Evolutionary conservation across 2,888 invertebrate genomes (phyloP).

Genomic region (Agrypnus murinus): DNA sequence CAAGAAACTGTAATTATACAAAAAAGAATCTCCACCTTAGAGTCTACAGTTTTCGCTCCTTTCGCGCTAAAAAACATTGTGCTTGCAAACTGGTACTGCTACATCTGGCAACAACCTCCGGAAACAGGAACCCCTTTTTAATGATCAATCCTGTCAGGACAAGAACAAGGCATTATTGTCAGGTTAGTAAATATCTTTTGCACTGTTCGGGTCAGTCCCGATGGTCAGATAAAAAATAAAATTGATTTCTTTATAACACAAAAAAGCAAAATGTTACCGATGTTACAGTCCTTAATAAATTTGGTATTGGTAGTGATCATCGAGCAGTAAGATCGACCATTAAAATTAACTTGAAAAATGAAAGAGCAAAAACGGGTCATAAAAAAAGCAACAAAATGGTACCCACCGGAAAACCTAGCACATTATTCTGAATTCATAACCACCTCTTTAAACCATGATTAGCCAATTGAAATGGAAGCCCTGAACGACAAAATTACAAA

Average conservation of each 20-base stretch:
- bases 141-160: too few relatives aligned
- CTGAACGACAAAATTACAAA: too few relatives aligned
- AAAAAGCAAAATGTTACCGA: slow-evolving; percentile 1
- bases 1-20: too few relatives aligned
- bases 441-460: neutral
- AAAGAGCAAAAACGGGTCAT: neutral
- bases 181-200: too few relatives aligned
- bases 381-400: neutral
- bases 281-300: neutral
- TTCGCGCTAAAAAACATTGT: too few relatives aligned
- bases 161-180: too few relatives aligned
- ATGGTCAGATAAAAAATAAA: neutral
- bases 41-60: too few relatives aligned
- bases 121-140: too few relatives aligned
- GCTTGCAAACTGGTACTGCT: too few relatives aligned
- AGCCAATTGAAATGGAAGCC: neutral
- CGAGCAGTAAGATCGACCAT: neutral
- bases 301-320: slow-evolving; percentile 11
- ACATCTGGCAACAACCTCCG: too few relatives aligned
- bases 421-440: neutral
- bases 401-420: neutral
- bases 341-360: slow-evolving; percentile 10
- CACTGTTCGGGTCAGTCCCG: neutral
- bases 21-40: too few relatives aligned
- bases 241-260: slow-evolving; percentile 2